phyloP scores from a whole-genome alignment of 2,113 vertebrate species.

The Sturnus vulgaris region DNA sequence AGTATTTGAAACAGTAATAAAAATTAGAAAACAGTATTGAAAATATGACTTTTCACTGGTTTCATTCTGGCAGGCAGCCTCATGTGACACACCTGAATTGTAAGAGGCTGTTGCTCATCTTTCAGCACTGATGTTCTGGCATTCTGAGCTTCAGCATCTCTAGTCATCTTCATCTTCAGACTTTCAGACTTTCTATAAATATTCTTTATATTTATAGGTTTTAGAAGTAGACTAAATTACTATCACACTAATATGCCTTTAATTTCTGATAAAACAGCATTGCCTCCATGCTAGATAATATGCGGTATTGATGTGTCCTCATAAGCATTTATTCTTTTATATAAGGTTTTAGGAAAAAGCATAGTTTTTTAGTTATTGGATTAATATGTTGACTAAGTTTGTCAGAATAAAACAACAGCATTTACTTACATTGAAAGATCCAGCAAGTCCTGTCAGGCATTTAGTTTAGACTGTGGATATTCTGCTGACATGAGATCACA shows the following conservation, averaged over 20 bases:
- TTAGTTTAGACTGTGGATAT: neutral
- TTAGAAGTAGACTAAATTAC: neutral
- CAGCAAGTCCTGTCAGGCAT: neutral
- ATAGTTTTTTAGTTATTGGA: neutral
- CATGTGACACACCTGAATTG: neutral
- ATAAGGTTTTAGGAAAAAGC: neutral
- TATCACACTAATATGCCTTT: neutral
- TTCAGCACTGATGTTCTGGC: neutral
- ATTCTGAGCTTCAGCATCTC: neutral
- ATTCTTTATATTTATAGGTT: neutral
- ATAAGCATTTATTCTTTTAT: neutral
- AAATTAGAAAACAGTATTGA: neutral
- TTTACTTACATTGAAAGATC: neutral
- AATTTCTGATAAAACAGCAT: neutral
- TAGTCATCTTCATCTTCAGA: neutral
- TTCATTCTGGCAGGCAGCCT: neutral
- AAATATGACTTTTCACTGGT: neutral
- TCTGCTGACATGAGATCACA: neutral
- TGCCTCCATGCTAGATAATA: neutral
- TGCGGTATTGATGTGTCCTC: neutral
- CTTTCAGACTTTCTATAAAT: neutral
- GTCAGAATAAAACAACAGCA: neutral
- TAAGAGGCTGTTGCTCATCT: neutral
- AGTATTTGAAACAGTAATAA: neutral
- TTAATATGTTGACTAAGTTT: neutral